Base-by-base conservation (phyloP, 1,140 invertebrate species). In the Metaphire vulgaris region DNA sequence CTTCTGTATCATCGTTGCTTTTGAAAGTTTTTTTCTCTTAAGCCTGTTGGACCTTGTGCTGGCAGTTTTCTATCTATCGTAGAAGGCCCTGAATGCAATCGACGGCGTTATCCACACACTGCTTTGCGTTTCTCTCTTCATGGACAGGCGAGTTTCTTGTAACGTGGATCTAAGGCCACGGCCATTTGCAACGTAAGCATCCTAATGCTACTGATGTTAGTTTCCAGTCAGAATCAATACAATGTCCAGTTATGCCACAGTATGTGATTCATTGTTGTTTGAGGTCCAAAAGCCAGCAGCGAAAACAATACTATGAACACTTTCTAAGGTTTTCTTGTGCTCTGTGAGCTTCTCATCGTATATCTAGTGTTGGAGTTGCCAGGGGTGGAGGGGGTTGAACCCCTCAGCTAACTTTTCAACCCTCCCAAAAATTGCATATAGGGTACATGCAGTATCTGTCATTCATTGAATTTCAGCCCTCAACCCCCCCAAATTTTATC, bases 111-210 rank as follows among this genome's bases (percentile, higher is more conserved):
- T n/a, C n/a, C n/a, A n/a, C n/a, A n/a, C n/a, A n/a, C n/a, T n/a
- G n/a, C n/a, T n/a, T n/a, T n/a, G n/a, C n/a, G n/a, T n/a, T n/a
- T n/a, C n/a, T n/a, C 56, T 65, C 15, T 65, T 65, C 56, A 15
- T 65, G n/a, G 56, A 65, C 15, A 65, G n/a, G 56, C 14, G 56
- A 65, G 56, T 65, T 65, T 65, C 56, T 65, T 65, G 56, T 65
- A 65, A 15, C 56, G n/a, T 65, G 56, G 56, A 65, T 65, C 56
- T 65, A 65, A 65, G 56, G 56, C 56, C 56, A 65, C 56, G n/a
- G 56, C 56, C 56, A 65, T 15, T 65, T 65, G n/a, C 56, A 65
- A 65, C n/a, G 56, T 65, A 65, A 65, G n/a, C 56, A 65, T 15
- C 56, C 56, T 65, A 15, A 65, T 65, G 56, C 56, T 65, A 65